Evolutionary conservation across 2,113 vertebrate species (phyloP), one percentile per base, ranked within the genome.

Genomic region (Onychorhynchus coronatus): DNA sequence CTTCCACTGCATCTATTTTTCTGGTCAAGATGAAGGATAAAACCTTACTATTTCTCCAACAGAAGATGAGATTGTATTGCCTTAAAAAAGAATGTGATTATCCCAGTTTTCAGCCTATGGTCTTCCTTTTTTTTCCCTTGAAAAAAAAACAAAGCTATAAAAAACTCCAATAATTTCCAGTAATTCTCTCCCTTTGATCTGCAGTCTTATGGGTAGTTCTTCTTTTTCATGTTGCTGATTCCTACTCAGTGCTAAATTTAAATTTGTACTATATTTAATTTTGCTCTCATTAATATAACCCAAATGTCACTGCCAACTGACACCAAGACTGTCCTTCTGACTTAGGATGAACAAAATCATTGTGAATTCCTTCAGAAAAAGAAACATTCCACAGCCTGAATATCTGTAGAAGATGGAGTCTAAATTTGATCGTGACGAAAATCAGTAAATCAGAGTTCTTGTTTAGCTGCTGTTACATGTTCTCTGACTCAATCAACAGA

Each of bases 361-460:
- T 93, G 49, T 68, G 6, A 91, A 70, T 75, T 70, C 27, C 41
- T 76, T 44, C 22, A 25, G 8, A 24, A 21, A 52, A 61, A 65
- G 56, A 63, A 18, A 2, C 19, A 68, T 49, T 86, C 39, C 61
- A 46, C 20, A 68, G 44, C 22, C 47, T 76, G 33, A 83, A 68
- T 94, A 85, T 85, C 90, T 68, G 18, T 63, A 76, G 47, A 78
- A 78, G 25, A 91, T 5, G 33, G 39, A 90, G 75, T 37, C 92
- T 91, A 94, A 94, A 93, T 93, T 83, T 83, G 53, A 93, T 88
- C 1, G 0, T 53, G 85, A 88, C 0, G 6, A 91, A 96, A 93
- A 85, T 70, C 74, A 76, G 53, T 88, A 93, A 88, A 93, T 85
- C 58, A 73, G 63, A 92, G 41, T 41, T 77, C 58, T 79, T 93